A percentile compares a stretch with the other conserved stretches of the same genome.
phyloP scores from a whole-genome alignment of 2,113 vertebrate species.

The Hippolais icterina region DNA sequence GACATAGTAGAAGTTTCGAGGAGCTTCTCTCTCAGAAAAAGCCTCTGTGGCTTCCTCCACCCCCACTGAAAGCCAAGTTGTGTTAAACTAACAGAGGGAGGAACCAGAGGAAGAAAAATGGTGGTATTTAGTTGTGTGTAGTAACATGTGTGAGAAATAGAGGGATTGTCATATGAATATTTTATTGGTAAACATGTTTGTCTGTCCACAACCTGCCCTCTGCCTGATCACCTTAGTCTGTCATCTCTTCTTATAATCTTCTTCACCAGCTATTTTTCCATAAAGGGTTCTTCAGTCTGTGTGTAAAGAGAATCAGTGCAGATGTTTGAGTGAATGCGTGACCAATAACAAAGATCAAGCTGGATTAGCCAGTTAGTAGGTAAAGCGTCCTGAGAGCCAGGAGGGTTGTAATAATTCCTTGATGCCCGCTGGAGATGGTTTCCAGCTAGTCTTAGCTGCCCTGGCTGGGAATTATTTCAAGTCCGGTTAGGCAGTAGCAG shows the following conservation, averaged over 20 bases:
- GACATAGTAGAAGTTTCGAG: fast-evolving
- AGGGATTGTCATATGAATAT: neutral
- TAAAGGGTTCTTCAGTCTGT: neutral
- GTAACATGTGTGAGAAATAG: neutral
- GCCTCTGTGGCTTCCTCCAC: neutral
- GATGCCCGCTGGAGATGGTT: no score
- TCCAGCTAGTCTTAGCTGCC: no score
- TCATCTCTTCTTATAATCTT: neutral
- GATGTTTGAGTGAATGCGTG: neutral
- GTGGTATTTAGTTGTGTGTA: neutral
- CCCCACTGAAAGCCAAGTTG: neutral
- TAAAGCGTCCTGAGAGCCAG: neutral
- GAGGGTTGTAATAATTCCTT: no score
- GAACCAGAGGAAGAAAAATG: neutral
- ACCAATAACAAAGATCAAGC: neutral
- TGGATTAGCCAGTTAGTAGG: neutral
- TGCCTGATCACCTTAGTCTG: neutral
- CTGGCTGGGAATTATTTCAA: no score
- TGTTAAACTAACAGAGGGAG: neutral
- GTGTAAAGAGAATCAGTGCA: fast-evolving
- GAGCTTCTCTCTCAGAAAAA: neutral
- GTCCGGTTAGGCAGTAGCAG: no score
- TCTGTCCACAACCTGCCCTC: fast-evolving
- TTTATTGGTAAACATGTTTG: neutral
- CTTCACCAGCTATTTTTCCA: neutral